Base-by-base conservation (phyloP, 2,113 vertebrate genomes). In the Bettongia penicillata region DNA sequence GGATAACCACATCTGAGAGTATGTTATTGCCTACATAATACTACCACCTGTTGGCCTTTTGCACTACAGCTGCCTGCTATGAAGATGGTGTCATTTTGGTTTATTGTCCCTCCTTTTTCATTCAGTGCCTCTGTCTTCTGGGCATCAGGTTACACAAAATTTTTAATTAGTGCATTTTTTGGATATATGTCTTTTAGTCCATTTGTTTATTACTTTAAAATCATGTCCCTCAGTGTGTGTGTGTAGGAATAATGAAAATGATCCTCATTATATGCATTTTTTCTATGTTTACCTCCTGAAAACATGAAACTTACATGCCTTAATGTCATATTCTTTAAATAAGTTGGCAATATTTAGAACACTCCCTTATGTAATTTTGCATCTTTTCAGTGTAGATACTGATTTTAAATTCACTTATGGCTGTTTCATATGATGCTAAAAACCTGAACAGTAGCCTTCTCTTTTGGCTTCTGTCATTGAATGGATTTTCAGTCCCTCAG, bases 401-500 rank as follows among this genome's bases (percentile, higher is more conserved):
- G 68, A 84, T 84, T 84, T 84, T 84, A 84, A 24, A n/a, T n/a
- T 84, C 22, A 16, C 26, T 84, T 84, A n/a, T 84, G n/a, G 37
- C 19, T 84, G 37, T 84, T 84, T 95, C 31, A 48, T 53, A 25
- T 84, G 25, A 77, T 94, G 3, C 84, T 94, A 90, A 94, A 98
- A 96, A 48, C 89, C n/a, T 94, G 90, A 92, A 93, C 57, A 84
- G 52, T 90, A 55, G 51, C 37, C 19, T 91, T 97, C 91, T 2
- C 92, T 43, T 43, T 0, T 94, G 9, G 90, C 50, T 48, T 53
- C 93, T 94, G 11, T 55, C 53, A 95, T 77, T 89, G 55, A 43
- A 89, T 95, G 22, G 23, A 91, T 95, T 95, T 96, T 52, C 24
- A 92, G 53, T 95, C 95, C 95, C 91, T 95, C 95, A 92, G 61